A percentile compares a stretch with the other conserved stretches of the same genome.
phyloP scores from a whole-genome alignment of 2,797 vertebrate genomes.

The Epinephelus coioides region DNA sequence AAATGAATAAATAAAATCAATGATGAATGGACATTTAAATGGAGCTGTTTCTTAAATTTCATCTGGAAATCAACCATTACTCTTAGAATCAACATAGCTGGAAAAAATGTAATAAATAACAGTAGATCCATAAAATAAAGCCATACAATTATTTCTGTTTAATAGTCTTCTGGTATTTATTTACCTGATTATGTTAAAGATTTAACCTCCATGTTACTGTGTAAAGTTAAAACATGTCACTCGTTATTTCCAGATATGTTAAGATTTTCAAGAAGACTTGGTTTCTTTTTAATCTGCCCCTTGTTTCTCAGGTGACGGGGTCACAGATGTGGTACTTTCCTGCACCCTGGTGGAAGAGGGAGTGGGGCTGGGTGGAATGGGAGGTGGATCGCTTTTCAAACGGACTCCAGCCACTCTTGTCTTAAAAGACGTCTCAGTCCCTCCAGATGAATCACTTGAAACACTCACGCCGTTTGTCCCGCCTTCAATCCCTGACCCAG shows the following conservation, averaged over 20 bases:
- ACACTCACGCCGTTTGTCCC: slow-evolving; percentile 84
- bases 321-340: slow-evolving; percentile 87
- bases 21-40: not conserved
- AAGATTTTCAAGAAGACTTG: not conserved
- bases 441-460: slow-evolving; percentile 77
- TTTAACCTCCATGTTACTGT: not conserved
- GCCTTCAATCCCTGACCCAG: slow-evolving; percentile 77
- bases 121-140: not conserved
- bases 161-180: not conserved
- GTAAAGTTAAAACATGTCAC: not conserved
- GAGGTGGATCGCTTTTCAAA: slow-evolving; percentile 64
- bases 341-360: slow-evolving; percentile 86
- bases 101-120: not conserved
- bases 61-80: not conserved
- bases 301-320: slow-evolving; percentile 63
- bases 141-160: not conserved
- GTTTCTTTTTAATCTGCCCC: not conserved
- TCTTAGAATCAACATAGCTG: not conserved
- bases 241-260: not conserved
- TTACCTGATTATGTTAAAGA: not conserved
- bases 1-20: not conserved
- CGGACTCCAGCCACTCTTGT: slow-evolving; percentile 85
- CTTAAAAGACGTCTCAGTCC: slow-evolving; percentile 78
- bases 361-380: slow-evolving; percentile 64
- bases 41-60: not conserved